These are phyloP conservation scores for Sturnus vulgaris DNA, from an alignment of 2,113 vertebrate genomes.

Conservation along the genomic window DNA sequence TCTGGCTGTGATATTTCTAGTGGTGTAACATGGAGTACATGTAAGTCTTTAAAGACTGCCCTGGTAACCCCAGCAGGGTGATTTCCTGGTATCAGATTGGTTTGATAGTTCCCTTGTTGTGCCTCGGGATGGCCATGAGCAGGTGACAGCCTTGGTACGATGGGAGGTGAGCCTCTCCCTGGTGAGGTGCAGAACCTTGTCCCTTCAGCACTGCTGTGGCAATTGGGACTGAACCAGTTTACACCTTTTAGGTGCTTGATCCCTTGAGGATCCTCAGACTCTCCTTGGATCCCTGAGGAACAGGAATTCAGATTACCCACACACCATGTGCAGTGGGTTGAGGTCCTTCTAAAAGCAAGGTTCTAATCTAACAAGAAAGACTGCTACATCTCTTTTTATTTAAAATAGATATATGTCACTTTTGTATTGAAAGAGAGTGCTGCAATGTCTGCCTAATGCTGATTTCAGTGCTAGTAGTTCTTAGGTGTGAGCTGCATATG, in stretches of 20 bases:
- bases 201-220: background rate
- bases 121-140: accelerated
- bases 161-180: background rate
- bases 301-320: background rate
- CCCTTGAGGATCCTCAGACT: background rate
- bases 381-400: background rate
- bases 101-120: background rate
- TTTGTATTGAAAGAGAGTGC: background rate
- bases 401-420: background rate
- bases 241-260: background rate
- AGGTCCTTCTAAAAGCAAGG: background rate
- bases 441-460: background rate
- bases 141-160: background rate
- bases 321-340: background rate
- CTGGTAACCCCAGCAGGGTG: background rate
- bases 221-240: background rate
- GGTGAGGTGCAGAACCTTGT: no score
- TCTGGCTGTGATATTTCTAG: background rate
- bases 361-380: background rate
- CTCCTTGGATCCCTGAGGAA: background rate
- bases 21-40: background rate
- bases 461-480: background rate
- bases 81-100: background rate
- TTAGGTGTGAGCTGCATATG: background rate
- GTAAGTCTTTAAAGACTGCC: background rate